These are phyloP conservation scores for Flexamia atlantica DNA, from an alignment of 2,888 invertebrate species.

Conservation along the genomic window DNA sequence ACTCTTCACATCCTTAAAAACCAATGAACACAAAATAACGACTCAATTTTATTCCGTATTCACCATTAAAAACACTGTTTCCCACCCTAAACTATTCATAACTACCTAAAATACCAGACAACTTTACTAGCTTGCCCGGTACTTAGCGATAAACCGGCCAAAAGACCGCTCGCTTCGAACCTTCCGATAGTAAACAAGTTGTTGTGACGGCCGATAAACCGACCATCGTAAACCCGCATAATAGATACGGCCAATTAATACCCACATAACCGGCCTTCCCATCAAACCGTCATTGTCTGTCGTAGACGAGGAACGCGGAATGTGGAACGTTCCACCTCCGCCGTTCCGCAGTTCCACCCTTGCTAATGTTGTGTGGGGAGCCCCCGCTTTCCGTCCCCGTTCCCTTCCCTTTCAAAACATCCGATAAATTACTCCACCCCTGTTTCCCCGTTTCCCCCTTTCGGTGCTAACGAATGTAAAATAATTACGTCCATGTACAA, in stretches of 20 bases:
- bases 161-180: neutral
- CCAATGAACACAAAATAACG: no score
- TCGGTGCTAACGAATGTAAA: constrained; percentile 28
- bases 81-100: no score
- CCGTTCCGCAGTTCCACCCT: neutral
- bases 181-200: constrained; percentile 21
- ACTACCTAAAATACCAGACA: no score
- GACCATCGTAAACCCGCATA: constrained; percentile 1
- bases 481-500: constrained; percentile 18
- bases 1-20: no score
- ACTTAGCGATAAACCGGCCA: neutral
- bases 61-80: no score
- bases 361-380: constrained; percentile 22
- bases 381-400: no score
- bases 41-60: no score
- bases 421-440: constrained; percentile 26
- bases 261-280: constrained; percentile 16
- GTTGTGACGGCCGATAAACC: neutral
- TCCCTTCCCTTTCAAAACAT: constrained; percentile 40
- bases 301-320: neutral
- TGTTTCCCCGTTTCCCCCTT: constrained; percentile 36
- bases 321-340: neutral
- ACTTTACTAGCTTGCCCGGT: no score
- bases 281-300: constrained; percentile 45
- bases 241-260: constrained; percentile 36